Conservation (phyloP, 2,888 invertebrate genomes). For the Harpalus rufipes region DNA sequence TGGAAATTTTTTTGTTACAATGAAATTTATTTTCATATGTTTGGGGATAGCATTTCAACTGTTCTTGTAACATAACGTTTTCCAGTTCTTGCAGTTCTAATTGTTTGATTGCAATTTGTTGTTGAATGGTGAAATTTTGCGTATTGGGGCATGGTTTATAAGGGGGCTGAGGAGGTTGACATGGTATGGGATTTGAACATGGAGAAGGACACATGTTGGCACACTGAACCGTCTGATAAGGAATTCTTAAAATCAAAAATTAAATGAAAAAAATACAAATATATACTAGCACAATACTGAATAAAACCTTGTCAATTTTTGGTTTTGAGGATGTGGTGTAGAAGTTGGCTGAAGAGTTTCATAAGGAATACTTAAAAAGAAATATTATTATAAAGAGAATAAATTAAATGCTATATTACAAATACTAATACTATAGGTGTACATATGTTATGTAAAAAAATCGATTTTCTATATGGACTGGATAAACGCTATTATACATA, state of each 20-base stretch:
- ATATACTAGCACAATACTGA: background rate
- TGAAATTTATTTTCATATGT: conserved; percentile 71
- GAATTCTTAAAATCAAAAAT: conserved; percentile 62
- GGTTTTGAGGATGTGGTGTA: background rate
- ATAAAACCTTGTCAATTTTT: background rate
- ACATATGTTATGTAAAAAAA: too few relatives aligned
- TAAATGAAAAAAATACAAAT: conserved; percentile 65
- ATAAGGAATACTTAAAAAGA: background rate
- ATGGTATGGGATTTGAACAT: conserved; percentile 10
- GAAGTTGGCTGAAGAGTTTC: conserved; percentile 4
- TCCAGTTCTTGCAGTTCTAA: conserved; percentile 70
- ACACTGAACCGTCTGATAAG: background rate
- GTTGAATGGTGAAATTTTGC: conserved; percentile 67
- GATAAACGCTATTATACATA: too few relatives aligned
- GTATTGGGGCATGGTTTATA: background rate
- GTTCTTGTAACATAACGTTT: conserved; percentile 70
- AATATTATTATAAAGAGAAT: background rate
- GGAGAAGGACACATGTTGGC: conserved; percentile 1
- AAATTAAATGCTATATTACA: background rate
- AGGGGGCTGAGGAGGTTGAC: background rate
- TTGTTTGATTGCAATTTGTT: conserved; percentile 70
- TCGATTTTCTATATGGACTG: too few relatives aligned
- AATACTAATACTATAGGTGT: too few relatives aligned
- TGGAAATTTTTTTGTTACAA: conserved; percentile 70
- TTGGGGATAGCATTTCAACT: conserved; percentile 59